Base-by-base conservation (phyloP, 2,113 vertebrate species). In the Tachycineta bicolor region DNA sequence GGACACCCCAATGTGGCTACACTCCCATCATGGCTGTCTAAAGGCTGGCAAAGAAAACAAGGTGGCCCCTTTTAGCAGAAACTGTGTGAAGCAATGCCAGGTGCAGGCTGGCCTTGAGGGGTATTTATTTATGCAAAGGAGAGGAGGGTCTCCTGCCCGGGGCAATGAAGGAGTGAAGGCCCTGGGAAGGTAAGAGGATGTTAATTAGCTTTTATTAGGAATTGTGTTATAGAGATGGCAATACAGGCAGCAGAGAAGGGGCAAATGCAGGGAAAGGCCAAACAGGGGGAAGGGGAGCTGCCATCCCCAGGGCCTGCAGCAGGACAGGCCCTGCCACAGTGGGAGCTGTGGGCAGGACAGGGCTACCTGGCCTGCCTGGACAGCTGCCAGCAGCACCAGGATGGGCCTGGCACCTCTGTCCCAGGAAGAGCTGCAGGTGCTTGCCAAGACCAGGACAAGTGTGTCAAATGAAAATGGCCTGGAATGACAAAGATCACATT, bases 31-130 rank as follows among this genome's bases (percentile, higher is more conserved):
- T 6, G 1, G 7, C 33, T 0, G 0, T 11, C n/a, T n/a, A n/a
- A n/a, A n/a, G n/a, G n/a, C n/a, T n/a, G n/a, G n/a, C 44, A 44
- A 31, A 75, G 41, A 58, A 4, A 0, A 0, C 0, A 2, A 56
- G 46, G 39, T 55, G 68, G 29, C 11, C 12, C 18, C 49, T 87
- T 81, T 43, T 18, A 37, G 69, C 69, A 81, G 56, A 46, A 67
- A 37, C 31, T 2, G 17, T 1, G 2, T 11, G 9, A 83, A 64
- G 34, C 37, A 25, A 46, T 29, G 58, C 22, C 52, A n/a, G 5
- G 39, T 8, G 43, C 64, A 52, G 37, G 81, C 49, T 62, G 53
- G 39, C n/a, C 31, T 34, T 0, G 1, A 43, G 5, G 14, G 22
- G 26, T n/a, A 8, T 18, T 74, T 67, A 31, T 55, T 41, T 68